phyloP scores from a whole-genome alignment of 2,113 vertebrate species.

The Gallinago jamesoni region DNA sequence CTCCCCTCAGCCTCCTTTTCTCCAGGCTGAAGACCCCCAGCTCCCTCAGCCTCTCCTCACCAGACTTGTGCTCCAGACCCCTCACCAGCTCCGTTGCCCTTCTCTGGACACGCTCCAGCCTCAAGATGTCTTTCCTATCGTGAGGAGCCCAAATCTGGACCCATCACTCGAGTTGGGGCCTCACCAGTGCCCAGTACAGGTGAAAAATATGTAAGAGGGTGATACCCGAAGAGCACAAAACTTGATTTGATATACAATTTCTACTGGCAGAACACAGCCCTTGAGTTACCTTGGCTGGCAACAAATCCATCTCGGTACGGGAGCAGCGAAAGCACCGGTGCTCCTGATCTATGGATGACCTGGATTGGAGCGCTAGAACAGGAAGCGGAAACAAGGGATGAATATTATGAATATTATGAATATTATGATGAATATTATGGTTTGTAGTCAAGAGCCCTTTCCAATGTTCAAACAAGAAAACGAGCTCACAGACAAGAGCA shows the following conservation, averaged over 20 bases:
- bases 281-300: slow-evolving; percentile 77
- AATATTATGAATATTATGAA: no score
- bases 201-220: no score
- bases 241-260: fast-evolving
- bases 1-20: no score
- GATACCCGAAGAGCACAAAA: not conserved
- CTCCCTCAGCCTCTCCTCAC: no score
- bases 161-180: no score
- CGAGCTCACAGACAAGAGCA: not conserved
- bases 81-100: no score
- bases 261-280: not conserved
- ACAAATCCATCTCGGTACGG: slow-evolving; percentile 75
- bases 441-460: not conserved
- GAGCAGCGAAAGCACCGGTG: slow-evolving; percentile 75
- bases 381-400: not conserved
- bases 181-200: no score
- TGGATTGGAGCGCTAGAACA: slow-evolving; percentile 71
- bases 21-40: no score
- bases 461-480: not conserved
- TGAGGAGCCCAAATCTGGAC: no score
- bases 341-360: slow-evolving; percentile 75
- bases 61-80: no score
- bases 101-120: no score
- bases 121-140: no score
- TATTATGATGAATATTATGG: not conserved